These are phyloP conservation scores for Meriones unguiculatus DNA, from an alignment of 2,113 vertebrate genomes.

Conservation along the genomic window DNA sequence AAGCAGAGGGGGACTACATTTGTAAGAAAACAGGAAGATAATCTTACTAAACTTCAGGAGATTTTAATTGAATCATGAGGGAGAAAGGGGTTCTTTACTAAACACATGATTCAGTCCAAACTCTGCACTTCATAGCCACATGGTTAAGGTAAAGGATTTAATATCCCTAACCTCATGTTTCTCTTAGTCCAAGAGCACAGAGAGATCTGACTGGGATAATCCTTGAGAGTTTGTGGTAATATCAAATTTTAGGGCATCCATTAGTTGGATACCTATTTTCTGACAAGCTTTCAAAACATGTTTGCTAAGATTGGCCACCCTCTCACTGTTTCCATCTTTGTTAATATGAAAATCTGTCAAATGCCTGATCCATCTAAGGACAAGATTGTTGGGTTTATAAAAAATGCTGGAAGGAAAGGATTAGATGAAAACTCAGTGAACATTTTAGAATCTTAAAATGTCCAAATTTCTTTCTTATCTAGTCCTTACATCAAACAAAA, in stretches of 20 bases:
- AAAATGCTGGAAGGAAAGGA: slow-evolving; percentile 7
- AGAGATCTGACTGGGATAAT: background rate
- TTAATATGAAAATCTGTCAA: background rate
- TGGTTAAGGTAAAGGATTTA: background rate
- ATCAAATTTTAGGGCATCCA: background rate
- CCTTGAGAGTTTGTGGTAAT: background rate
- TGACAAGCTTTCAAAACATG: background rate
- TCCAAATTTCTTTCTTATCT: slow-evolving; percentile 25
- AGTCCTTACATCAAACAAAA: slow-evolving; percentile 60
- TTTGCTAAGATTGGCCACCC: background rate
- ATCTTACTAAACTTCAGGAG: background rate
- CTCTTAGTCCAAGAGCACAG: background rate
- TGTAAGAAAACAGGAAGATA: background rate
- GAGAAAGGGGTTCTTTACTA: background rate
- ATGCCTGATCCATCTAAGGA: slow-evolving; percentile 1
- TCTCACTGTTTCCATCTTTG: background rate
- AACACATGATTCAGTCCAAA: background rate
- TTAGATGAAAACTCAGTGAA: slow-evolving; percentile 56
- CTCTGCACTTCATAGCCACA: background rate
- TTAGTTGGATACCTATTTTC: background rate
- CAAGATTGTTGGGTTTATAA: background rate
- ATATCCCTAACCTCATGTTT: background rate
- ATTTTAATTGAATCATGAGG: slow-evolving; percentile 36
- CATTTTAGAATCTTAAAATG: slow-evolving; percentile 53
- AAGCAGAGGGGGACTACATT: background rate